Evolutionary conservation across 1,140 invertebrate species (phyloP), one percentile per base, ranked within the genome.

Genomic region (Drosophila navojoa): DNA sequence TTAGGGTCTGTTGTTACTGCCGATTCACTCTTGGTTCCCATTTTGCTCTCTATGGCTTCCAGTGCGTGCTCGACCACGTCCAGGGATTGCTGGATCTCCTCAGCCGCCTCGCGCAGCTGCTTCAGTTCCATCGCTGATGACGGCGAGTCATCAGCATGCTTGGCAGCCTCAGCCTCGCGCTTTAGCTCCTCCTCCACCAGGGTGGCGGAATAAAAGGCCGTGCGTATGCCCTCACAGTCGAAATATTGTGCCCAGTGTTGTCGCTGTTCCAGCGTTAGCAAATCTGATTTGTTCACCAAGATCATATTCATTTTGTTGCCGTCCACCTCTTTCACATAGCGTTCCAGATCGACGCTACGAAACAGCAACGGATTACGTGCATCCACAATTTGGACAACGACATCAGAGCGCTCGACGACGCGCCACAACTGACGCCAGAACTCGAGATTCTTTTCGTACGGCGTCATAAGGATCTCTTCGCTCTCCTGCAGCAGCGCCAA

Each of bases 341-440:
- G 93, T 84, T 99, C 98, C n/a, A 99, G 93, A 93, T 99, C 99
- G 85, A 96, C 94, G 93, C 97, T 99, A 90, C 96, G 95, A 79
- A 99, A 99, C 0, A 99, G 92, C 32, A 99, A 92, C 3, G 99
- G 99, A 94, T 99, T 99, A 79, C 99, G 94, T 1, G 97, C 98
- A 94, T 99, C 99, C 0, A 99, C 95, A 79, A 99, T 98, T 91
- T 99, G 98, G 10, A 99, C 95, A 29, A 99, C 93, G 47, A 99
- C 94, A 93, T 99, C 98, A 90, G 98, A 98, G 80, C 97, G 95
- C 92, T 99, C 99, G 15, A 99, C 94, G 1, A 99, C 99, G 79
- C 99, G 94, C 99, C 99, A 99, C 5, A 99, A 92, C 92, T 99
- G 99, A 45, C 98, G 94, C 99, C 99, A 99, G 73, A 99, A 97